Conservation (phyloP, 35 echinoderm and acorn worm species). For the Antedon bifida region DNA sequence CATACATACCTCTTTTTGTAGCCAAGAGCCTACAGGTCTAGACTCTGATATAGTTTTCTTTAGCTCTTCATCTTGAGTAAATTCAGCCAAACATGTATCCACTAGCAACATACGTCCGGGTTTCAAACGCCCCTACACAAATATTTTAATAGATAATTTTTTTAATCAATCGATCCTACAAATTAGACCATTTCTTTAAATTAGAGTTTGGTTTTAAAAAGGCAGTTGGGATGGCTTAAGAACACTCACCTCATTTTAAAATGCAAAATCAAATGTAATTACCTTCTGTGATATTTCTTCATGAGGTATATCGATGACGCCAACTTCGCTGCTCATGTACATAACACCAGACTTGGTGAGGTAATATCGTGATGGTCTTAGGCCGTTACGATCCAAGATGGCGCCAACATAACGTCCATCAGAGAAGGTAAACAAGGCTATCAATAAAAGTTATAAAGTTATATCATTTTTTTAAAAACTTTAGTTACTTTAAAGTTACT, state of each 20-base stretch:
- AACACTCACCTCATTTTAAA: too few relatives aligned
- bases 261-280: neutral
- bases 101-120: constrained; percentile 92
- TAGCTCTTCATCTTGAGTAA: constrained; percentile 84
- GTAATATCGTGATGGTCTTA: constrained; percentile 93
- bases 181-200: neutral
- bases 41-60: constrained; percentile 58
- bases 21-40: constrained; percentile 71
- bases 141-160: neutral
- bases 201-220: too few relatives aligned
- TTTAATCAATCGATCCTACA: neutral
- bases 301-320: constrained; percentile 48
- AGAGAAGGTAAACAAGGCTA: constrained; percentile 84
- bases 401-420: constrained; percentile 94
- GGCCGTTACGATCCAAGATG: constrained; percentile 84
- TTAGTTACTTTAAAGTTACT: too few relatives aligned
- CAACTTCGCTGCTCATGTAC: constrained; percentile 93
- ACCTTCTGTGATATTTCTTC: constrained; percentile 45
- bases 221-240: too few relatives aligned
- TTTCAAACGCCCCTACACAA: constrained; percentile 66
- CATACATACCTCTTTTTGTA: constrained; percentile 72
- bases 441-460: neutral
- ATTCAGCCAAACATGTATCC: constrained; percentile 70
- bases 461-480: neutral
- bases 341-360: constrained; percentile 91